Evolutionary conservation across 2,113 vertebrate genomes (phyloP).

Genomic region (Morone chrysops): DNA sequence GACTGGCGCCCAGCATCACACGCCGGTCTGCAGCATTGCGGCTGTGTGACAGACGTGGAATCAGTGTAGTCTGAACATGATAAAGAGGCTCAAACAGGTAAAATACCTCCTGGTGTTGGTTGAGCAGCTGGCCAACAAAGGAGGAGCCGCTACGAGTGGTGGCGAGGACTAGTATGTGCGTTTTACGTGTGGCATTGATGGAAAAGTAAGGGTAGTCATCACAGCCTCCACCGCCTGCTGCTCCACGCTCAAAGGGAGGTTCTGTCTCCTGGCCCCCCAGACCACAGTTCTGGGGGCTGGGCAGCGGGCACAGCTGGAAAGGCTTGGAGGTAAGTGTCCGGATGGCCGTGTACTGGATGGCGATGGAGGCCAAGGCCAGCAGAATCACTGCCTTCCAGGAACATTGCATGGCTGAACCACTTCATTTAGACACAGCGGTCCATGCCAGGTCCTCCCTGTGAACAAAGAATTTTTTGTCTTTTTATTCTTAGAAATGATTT

Average conservation of each 20-base stretch:
- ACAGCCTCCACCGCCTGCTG: constrained; percentile 81
- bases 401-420: constrained; percentile 98
- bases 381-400: constrained; percentile 99
- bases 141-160: constrained; percentile 97
- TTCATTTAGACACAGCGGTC: constrained; percentile 88
- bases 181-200: constrained; percentile 91
- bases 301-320: constrained; percentile 91
- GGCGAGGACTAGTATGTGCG: constrained; percentile 93
- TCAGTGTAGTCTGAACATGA: constrained; percentile 93
- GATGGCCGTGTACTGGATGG: constrained; percentile 98
- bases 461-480: constrained; percentile 50
- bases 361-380: constrained; percentile 96
- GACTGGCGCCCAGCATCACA: constrained; percentile 93
- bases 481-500: constrained; percentile 7
- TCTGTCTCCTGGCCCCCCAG: constrained; percentile 88
- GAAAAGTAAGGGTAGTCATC: constrained; percentile 90
- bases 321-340: constrained; percentile 96
- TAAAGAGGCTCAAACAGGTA: constrained; percentile 99
- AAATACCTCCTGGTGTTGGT: constrained; percentile 97
- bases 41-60: constrained; percentile 92
- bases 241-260: constrained; percentile 82
- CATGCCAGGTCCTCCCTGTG: constrained; percentile 80
- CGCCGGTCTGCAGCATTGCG: constrained; percentile 88
- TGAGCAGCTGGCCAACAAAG: constrained; percentile 96
- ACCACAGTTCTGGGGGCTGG: constrained; percentile 89